Conservation (phyloP, 2,888 invertebrate genomes). For the Perizoma flavofasciatum region DNA sequence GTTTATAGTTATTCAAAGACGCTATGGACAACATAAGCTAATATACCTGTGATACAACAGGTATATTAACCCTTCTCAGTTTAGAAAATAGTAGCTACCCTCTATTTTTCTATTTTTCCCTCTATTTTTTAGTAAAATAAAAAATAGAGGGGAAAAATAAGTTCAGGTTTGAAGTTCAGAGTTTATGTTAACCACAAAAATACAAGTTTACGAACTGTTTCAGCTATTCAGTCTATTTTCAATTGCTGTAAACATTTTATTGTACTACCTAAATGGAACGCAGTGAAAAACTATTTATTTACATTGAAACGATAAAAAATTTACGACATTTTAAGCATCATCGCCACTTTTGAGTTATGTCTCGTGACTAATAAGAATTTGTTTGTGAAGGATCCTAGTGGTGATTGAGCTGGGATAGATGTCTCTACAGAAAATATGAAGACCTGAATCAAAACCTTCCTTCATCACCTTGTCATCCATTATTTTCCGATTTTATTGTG, state of each 20-base stretch:
- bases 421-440: too few relatives aligned
- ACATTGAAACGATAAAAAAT: conserved; percentile 70
- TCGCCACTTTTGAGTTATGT: conserved; percentile 57
- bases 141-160: too few relatives aligned
- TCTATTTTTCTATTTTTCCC: too few relatives aligned
- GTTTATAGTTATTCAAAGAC: too few relatives aligned
- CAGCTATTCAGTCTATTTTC: conserved; percentile 60
- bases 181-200: conserved; percentile 1
- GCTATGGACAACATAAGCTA: too few relatives aligned
- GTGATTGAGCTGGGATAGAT: not conserved
- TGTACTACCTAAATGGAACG: conserved; percentile 68
- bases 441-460: not conserved
- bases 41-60: too few relatives aligned
- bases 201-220: conserved; percentile 46
- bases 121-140: too few relatives aligned
- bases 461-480: not conserved
- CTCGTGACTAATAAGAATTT: conserved; percentile 38
- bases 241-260: conserved; percentile 72
- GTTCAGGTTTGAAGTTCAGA: not conserved
- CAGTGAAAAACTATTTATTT: conserved; percentile 77
- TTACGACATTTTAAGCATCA: conserved; percentile 77
- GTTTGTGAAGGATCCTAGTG: conserved; percentile 22
- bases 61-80: too few relatives aligned
- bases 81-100: too few relatives aligned
- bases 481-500: too few relatives aligned